Evolutionary conservation across 2,888 invertebrate genomes (phyloP).

Genomic region (Heteromurus nitidus): DNA sequence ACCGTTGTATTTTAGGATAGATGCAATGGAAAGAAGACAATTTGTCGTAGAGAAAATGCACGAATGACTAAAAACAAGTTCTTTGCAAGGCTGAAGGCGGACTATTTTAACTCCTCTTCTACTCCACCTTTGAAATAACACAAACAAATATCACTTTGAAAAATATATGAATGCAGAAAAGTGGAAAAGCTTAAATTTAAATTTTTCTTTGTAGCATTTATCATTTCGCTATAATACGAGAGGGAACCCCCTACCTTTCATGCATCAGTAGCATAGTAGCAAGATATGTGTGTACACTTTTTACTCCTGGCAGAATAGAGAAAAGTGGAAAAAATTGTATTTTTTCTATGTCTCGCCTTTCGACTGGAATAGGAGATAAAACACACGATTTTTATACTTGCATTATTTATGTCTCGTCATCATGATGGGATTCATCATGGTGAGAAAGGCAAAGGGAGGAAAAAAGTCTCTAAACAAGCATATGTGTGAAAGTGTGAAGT

Average conservation of each 20-base stretch:
- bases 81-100: too few relatives aligned
- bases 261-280: too few relatives aligned
- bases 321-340: conserved; percentile 5
- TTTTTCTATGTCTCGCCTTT: conserved; percentile 30
- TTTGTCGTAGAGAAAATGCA: not conserved
- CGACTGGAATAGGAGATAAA: conserved; percentile 25
- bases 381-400: conserved; percentile 17
- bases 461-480: not conserved
- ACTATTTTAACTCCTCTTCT: too few relatives aligned
- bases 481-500: conserved; percentile 15
- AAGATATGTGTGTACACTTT: too few relatives aligned
- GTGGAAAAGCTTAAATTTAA: too few relatives aligned
- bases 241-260: too few relatives aligned
- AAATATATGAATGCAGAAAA: too few relatives aligned
- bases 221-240: too few relatives aligned
- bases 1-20: not conserved
- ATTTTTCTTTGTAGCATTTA: too few relatives aligned
- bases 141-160: too few relatives aligned
- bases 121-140: too few relatives aligned
- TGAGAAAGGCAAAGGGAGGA: conserved; percentile 4
- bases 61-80: not conserved
- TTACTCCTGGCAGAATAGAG: too few relatives aligned
- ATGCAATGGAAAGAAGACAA: not conserved
- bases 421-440: conserved; percentile 29
- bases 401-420: conserved; percentile 37